Conservation (phyloP, 2,888 invertebrate genomes). For the Lobophora halterata region DNA sequence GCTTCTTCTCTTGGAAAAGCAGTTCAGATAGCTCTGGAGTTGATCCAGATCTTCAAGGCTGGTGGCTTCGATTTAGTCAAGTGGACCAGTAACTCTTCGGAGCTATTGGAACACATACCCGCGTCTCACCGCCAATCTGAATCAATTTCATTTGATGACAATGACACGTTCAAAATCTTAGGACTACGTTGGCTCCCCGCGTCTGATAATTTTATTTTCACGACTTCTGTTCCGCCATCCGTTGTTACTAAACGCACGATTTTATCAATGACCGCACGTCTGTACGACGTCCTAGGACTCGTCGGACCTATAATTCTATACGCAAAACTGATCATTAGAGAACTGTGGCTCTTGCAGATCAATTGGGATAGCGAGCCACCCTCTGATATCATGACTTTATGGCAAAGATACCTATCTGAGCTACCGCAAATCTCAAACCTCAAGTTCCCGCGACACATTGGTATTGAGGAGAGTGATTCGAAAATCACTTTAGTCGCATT, state of each 20-base stretch:
- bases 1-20: constrained; percentile 11
- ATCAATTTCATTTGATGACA: constrained; percentile 12
- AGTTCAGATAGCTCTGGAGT: constrained; percentile 5
- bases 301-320: constrained; percentile 19
- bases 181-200: constrained; percentile 18
- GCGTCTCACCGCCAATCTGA: no score
- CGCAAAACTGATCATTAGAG: constrained; percentile 23
- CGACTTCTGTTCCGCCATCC: no score
- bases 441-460: constrained; percentile 18
- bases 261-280: constrained; percentile 18
- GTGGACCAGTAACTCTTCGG: constrained; percentile 18
- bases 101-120: constrained; percentile 16
- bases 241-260: no score
- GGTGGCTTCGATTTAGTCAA: constrained; percentile 25
- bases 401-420: background rate
- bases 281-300: constrained; percentile 23
- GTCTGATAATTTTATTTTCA: constrained; percentile 13
- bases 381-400: background rate
- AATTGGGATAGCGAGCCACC: constrained; percentile 22
- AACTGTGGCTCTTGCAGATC: constrained; percentile 1
- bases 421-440: constrained; percentile 2
- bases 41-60: no score
- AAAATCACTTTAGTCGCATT: constrained; percentile 11
- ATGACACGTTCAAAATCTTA: constrained; percentile 16
- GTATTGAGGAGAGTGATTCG: constrained; percentile 1